Conservation (phyloP, 1,140 invertebrate genomes). For the Episyrphus balteatus region DNA sequence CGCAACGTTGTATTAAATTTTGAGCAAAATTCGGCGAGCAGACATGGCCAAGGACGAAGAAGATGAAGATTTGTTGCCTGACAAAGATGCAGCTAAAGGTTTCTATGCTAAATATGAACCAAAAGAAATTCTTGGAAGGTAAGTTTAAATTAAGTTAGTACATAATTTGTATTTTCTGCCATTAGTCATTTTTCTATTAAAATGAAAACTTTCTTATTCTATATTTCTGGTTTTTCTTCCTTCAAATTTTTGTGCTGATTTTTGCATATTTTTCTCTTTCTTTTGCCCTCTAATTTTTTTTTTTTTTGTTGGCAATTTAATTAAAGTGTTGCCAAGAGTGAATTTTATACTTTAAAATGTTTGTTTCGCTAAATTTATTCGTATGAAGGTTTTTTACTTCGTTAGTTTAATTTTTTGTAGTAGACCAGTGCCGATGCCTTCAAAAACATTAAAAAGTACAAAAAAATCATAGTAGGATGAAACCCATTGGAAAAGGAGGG, state of each 20-base stretch:
- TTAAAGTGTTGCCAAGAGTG: too few species aligned
- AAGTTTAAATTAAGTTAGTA: slow-evolving; percentile 29
- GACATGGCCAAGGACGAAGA: slow-evolving; percentile 61
- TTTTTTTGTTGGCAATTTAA: background rate
- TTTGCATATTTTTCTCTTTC: background rate
- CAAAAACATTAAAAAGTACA: too few species aligned
- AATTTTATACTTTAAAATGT: too few species aligned
- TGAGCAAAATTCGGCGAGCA: slow-evolving; percentile 29
- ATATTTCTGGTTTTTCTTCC: background rate
- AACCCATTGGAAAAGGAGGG: too few species aligned
- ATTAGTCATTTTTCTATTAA: background rate
- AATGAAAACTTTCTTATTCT: background rate
- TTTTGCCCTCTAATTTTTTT: background rate
- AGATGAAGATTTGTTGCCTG: slow-evolving; percentile 70
- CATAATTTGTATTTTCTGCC: too few species aligned
- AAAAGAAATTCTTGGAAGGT: slow-evolving; percentile 95
- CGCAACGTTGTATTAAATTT: too few species aligned
- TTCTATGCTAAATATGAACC: slow-evolving; percentile 98
- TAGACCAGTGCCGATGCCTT: too few species aligned
- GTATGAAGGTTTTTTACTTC: too few species aligned
- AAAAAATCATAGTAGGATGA: too few species aligned
- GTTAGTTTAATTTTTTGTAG: too few species aligned
- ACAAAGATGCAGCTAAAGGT: slow-evolving; percentile 81
- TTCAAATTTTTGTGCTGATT: background rate
- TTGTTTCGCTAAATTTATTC: too few species aligned